phyloP scores from a whole-genome alignment of 2,797 vertebrate genomes.

The Intellagama lesueurii region DNA sequence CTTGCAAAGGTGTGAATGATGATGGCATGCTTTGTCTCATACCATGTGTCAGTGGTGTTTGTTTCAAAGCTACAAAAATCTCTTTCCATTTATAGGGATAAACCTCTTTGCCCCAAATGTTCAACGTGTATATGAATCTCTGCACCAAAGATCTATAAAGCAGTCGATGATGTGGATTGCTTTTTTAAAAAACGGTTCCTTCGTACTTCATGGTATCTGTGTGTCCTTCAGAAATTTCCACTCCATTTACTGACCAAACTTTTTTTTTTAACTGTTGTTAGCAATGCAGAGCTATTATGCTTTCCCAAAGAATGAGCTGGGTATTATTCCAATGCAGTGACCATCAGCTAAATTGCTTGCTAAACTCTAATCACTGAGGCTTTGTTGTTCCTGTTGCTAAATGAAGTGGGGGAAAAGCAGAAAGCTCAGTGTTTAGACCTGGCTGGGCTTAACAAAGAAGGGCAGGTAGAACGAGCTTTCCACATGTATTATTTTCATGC shows the following conservation, averaged over 20 bases:
- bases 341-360: conserved; percentile 51
- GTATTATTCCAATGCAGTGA: conserved; percentile 22
- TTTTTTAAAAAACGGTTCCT: neutral
- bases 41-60: too few species aligned
- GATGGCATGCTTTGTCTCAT: too few species aligned
- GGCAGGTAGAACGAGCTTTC: neutral
- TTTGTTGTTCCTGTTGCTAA: conserved; percentile 33
- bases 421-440: conserved; percentile 19
- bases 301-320: conserved; percentile 31
- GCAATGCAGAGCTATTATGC: conserved; percentile 53
- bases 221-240: conserved; percentile 59
- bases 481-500: conserved; percentile 32
- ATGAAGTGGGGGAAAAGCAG: neutral
- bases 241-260: conserved; percentile 52
- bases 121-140: conserved; percentile 13
- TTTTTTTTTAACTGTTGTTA: conserved; percentile 61
- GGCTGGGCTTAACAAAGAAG: conserved; percentile 25
- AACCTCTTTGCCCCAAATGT: too few species aligned
- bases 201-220: neutral
- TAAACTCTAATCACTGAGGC: conserved; percentile 51
- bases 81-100: neutral
- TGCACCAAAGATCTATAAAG: neutral
- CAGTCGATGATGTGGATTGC: neutral
- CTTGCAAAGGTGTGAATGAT: too few species aligned
- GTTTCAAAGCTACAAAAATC: neutral